Percentiles rank a stretch among this genome's conserved stretches.
Evolutionary conservation across 2,113 vertebrate genomes (phyloP).

Genomic region (Paradoxurus hermaphroditus): DNA sequence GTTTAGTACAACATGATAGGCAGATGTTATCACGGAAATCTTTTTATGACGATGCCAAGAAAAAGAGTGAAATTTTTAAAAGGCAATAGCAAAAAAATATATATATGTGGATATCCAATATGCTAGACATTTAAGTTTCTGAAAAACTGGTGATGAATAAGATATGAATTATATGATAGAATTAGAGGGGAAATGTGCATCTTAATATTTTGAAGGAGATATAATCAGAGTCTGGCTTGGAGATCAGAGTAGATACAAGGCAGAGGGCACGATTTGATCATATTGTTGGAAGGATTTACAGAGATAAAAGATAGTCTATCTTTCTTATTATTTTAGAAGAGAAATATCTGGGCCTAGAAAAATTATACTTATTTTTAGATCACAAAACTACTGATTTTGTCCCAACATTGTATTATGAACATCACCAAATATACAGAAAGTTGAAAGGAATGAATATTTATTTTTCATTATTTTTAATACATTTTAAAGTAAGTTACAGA

Average conservation of each 20-base stretch:
- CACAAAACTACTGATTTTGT: neutral
- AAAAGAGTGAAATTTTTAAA: neutral
- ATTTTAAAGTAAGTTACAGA: neutral
- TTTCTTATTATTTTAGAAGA: neutral
- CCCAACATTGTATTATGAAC: neutral
- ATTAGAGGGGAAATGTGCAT: neutral
- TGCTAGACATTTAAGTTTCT: neutral
- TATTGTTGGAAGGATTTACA: neutral
- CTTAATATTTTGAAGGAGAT: neutral
- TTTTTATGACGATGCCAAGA: neutral
- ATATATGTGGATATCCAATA: neutral
- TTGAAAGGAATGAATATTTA: no score
- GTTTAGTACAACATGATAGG: neutral
- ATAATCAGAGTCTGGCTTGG: neutral
- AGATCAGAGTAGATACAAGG: neutral
- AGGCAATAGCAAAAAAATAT: neutral
- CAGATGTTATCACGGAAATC: neutral
- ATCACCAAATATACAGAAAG: neutral
- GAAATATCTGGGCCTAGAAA: neutral
- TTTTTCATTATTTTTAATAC: no score
- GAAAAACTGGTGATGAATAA: neutral
- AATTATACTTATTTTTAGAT: constrained; percentile 7
- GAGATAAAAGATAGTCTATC: neutral
- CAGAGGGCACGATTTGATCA: neutral
- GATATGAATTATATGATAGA: neutral